phyloP scores from a whole-genome alignment of 2,888 invertebrate genomes.

The Rhingia rostrata region DNA sequence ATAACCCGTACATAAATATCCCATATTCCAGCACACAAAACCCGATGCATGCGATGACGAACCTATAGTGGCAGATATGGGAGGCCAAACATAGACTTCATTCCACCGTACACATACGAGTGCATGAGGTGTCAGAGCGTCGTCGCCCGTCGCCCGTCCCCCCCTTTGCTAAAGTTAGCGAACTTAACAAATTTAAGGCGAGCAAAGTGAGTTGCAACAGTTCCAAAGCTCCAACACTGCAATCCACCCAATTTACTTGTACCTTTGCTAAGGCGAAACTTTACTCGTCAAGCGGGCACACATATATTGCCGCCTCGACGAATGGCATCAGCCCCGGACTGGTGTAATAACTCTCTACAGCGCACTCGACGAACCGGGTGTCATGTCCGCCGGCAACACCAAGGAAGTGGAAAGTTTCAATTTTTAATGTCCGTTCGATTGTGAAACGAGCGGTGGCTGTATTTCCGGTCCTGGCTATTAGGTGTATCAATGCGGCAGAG shows the following conservation, averaged over 20 bases:
- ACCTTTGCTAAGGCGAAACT: slow-evolving; percentile 41
- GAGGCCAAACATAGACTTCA: slow-evolving; percentile 14
- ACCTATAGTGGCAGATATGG: slow-evolving; percentile 51
- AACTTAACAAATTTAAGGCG: slow-evolving; percentile 73
- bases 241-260: slow-evolving; percentile 66
- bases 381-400: slow-evolving; percentile 70
- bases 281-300: slow-evolving; percentile 52
- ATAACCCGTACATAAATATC: slow-evolving; percentile 27
- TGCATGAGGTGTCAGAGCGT: slow-evolving; percentile 35
- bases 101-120: slow-evolving; percentile 15
- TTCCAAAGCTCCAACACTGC: slow-evolving; percentile 59
- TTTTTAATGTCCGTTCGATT: slow-evolving; percentile 75
- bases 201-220: slow-evolving; percentile 68
- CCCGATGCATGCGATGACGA: slow-evolving; percentile 60
- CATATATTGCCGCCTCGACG: neutral
- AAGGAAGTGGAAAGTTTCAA: slow-evolving; percentile 68
- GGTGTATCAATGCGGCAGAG: slow-evolving; percentile 62
- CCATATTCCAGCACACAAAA: slow-evolving; percentile 42
- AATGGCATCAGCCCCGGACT: slow-evolving; percentile 9
- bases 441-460: slow-evolving; percentile 61
- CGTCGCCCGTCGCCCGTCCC: too few relatives aligned
- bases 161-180: slow-evolving; percentile 53
- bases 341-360: slow-evolving; percentile 57
- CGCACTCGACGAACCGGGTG: slow-evolving; percentile 40
- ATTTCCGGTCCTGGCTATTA: slow-evolving; percentile 57